These are phyloP conservation scores for Melanocharis versteri DNA, from an alignment of 2,113 vertebrate genomes.

Conservation along the genomic window DNA sequence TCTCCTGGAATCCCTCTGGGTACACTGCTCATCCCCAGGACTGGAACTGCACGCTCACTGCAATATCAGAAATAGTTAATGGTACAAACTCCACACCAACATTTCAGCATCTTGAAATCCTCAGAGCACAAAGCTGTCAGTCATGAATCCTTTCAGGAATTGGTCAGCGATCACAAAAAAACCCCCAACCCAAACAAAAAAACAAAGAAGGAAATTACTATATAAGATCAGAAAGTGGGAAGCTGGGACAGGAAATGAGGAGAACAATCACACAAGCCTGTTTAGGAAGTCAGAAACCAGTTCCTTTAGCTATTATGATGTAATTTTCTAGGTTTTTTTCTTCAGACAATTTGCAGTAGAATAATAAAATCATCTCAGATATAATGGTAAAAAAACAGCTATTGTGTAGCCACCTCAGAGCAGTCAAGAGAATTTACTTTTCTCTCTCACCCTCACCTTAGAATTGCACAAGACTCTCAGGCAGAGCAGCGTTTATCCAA, in stretches of 20 bases:
- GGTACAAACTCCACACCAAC: not conserved
- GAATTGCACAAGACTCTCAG: not conserved
- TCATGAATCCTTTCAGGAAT: not conserved
- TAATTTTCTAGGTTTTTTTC: not conserved
- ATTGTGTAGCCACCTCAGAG: not conserved
- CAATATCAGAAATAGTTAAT: not conserved
- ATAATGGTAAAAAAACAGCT: not conserved
- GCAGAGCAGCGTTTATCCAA: not conserved
- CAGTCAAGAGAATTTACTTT: not conserved
- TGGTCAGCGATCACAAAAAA: not conserved
- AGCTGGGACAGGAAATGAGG: not conserved
- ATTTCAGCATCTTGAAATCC: not conserved
- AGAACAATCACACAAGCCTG: not conserved
- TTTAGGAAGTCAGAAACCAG: not conserved
- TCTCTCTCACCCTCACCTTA: not conserved
- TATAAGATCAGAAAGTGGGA: not conserved
- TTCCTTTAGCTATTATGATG: not conserved
- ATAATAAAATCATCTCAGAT: not conserved
- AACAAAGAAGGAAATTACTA: not conserved
- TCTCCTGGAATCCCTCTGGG: not conserved
- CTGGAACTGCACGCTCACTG: rapidly evolving
- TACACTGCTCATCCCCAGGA: not conserved
- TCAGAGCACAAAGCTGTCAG: not conserved
- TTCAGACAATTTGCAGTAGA: not conserved
- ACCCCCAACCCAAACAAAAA: not conserved